Evolutionary conservation across 92 coral and sea anemone species (phyloP).

Genomic region (Umimayanthus kanabou): DNA sequence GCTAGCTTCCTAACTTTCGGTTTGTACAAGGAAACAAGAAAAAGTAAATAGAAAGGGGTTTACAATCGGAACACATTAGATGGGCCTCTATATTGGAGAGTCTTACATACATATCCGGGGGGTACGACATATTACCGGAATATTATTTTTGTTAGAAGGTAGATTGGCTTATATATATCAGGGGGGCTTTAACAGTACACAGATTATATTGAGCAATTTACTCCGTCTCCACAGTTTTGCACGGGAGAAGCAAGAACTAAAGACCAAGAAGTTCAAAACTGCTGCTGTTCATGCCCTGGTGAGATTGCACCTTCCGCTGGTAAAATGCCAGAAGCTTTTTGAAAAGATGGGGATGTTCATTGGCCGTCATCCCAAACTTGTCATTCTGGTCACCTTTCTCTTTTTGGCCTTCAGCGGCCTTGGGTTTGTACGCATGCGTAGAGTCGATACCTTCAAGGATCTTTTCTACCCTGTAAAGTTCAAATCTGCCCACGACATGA

Average conservation of each 20-base stretch:
- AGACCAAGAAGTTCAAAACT: not conserved
- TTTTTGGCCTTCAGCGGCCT: constrained; percentile 42
- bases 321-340: constrained; percentile 47
- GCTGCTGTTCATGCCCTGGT: constrained; percentile 18
- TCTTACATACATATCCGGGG: too few relatives aligned
- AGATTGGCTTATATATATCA: too few relatives aligned
- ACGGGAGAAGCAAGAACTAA: not conserved
- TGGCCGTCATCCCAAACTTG: constrained; percentile 31
- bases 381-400: constrained; percentile 17
- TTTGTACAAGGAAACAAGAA: too few relatives aligned
- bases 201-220: too few relatives aligned
- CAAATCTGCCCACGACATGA: constrained; percentile 27
- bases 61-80: too few relatives aligned
- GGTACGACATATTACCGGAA: too few relatives aligned
- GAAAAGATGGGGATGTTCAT: constrained; percentile 47
- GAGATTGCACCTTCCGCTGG: constrained; percentile 41
- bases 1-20: too few relatives aligned
- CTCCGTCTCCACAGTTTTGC: constrained; percentile 15
- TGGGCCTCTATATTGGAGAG: too few relatives aligned
- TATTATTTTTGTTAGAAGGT: too few relatives aligned
- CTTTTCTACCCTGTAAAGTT: constrained; percentile 40
- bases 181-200: too few relatives aligned
- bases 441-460: constrained; percentile 12
- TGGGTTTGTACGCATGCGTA: constrained; percentile 47
- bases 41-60: too few relatives aligned